These are phyloP conservation scores for Sitobion miscanthi DNA, from an alignment of 1,140 invertebrate species.

Conservation along the genomic window DNA sequence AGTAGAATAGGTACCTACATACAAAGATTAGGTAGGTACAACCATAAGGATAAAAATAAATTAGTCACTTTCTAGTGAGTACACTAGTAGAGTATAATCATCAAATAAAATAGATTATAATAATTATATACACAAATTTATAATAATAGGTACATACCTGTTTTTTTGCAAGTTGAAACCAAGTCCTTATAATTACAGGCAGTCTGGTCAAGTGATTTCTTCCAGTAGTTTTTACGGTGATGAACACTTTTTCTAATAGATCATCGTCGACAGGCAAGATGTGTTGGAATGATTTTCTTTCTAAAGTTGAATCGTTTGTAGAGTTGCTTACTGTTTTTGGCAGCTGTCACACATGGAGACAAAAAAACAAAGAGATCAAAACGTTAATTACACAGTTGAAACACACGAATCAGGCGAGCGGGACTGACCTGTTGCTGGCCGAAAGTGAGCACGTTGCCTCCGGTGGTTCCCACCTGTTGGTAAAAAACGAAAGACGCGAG, in stretches of 20 bases:
- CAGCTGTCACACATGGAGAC: not conserved
- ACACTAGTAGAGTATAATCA: not conserved
- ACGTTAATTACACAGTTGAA: not conserved
- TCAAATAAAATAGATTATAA: not conserved
- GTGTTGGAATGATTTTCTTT: not conserved
- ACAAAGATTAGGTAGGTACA: not conserved
- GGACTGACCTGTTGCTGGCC: constrained; percentile 7
- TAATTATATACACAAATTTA: not conserved
- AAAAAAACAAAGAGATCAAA: not conserved
- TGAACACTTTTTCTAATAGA: constrained; percentile 75
- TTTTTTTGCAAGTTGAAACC: constrained; percentile 88
- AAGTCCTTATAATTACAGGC: constrained; percentile 88
- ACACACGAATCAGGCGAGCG: not conserved
- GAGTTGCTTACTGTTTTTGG: not conserved
- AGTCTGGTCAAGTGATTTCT: constrained; percentile 83
- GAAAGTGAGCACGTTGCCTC: constrained; percentile 35
- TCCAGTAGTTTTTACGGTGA: constrained; percentile 93
- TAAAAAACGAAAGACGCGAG: constrained; percentile 43
- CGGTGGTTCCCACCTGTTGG: constrained; percentile 44
- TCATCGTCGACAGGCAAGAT: not conserved
- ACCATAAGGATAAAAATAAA: not conserved
- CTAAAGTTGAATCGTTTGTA: not conserved
- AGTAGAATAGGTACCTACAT: not conserved
- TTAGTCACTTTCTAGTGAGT: not conserved
- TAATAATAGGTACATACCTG: constrained; percentile 72